Conservation (phyloP, 2,888 invertebrate species). For the Macaria liturata region DNA sequence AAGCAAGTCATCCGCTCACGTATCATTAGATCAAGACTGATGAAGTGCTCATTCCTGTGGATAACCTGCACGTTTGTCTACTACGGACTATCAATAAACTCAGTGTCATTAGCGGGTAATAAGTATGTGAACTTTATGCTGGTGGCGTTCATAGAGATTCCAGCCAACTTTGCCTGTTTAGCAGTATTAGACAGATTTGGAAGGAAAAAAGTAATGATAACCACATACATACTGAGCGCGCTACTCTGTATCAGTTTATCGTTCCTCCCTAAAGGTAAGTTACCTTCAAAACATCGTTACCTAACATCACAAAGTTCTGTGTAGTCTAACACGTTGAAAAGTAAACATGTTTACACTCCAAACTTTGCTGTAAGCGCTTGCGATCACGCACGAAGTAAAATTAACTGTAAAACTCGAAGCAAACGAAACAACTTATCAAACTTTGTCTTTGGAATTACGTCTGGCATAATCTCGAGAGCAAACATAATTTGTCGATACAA, state of each 20-base stretch:
- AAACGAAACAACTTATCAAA: conserved; percentile 43
- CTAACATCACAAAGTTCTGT: conserved; percentile 10
- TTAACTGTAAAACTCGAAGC: conserved; percentile 33
- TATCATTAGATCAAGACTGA: conserved; percentile 80
- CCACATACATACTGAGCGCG: conserved; percentile 86
- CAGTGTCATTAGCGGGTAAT: conserved; percentile 89
- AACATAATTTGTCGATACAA: conserved; percentile 58
- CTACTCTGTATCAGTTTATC: conserved; percentile 84
- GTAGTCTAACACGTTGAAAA: conserved; percentile 10
- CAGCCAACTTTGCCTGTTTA: conserved; percentile 86
- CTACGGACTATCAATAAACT: conserved; percentile 91
- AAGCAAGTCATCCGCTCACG: conserved; percentile 79
- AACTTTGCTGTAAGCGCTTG: conserved; percentile 23
- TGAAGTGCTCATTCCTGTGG: conserved; percentile 89
- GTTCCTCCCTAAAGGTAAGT: conserved; percentile 82
- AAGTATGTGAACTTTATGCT: conserved; percentile 90
- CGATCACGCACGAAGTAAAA: conserved; percentile 26
- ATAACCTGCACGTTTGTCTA: conserved; percentile 91
- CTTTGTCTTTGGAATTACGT: conserved; percentile 43
- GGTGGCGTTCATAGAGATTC: conserved; percentile 87
- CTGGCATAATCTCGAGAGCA: conserved; percentile 50
- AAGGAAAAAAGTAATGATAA: conserved; percentile 84
- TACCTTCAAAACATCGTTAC: conserved; percentile 5
- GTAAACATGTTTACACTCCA: conserved; percentile 24
- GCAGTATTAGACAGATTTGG: conserved; percentile 85